These are phyloP conservation scores for Mamestra brassicae DNA, from an alignment of 2,888 invertebrate genomes.

Conservation along the genomic window DNA sequence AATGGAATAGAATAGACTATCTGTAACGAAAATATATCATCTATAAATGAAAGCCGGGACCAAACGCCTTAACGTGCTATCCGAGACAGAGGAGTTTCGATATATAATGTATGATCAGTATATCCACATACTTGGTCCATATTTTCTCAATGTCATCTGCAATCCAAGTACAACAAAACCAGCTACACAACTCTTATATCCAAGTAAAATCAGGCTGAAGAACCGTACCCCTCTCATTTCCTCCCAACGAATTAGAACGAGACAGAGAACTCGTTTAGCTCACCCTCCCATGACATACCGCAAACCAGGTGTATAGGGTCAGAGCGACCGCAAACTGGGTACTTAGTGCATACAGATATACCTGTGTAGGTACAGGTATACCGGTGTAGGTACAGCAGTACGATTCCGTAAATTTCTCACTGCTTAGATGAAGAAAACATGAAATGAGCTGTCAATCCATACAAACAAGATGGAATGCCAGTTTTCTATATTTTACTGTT, in stretches of 20 bases:
- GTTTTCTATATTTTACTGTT: too few species aligned
- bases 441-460: too few species aligned
- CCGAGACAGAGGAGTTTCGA: too few species aligned
- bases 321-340: conserved; percentile 37
- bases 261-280: conserved; percentile 22
- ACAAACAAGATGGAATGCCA: too few species aligned
- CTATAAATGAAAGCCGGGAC: too few species aligned
- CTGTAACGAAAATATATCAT: too few species aligned
- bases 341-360: conserved; percentile 22
- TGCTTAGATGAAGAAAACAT: neutral
- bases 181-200: neutral
- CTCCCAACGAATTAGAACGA: conserved; percentile 28
- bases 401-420: too few species aligned
- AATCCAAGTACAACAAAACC: neutral
- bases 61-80: too few species aligned
- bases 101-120: too few species aligned
- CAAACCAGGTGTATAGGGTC: conserved; percentile 50
- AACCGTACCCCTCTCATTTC: conserved; percentile 17
- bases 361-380: neutral
- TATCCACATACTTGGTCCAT: too few species aligned
- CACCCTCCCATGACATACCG: conserved; percentile 22
- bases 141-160: too few species aligned
- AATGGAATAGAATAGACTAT: too few species aligned
- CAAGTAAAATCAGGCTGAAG: conserved; percentile 4
- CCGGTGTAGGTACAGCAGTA: neutral